phyloP scores from a whole-genome alignment of 2,888 invertebrate genomes.

The Scrobipalpa atriplicella region DNA sequence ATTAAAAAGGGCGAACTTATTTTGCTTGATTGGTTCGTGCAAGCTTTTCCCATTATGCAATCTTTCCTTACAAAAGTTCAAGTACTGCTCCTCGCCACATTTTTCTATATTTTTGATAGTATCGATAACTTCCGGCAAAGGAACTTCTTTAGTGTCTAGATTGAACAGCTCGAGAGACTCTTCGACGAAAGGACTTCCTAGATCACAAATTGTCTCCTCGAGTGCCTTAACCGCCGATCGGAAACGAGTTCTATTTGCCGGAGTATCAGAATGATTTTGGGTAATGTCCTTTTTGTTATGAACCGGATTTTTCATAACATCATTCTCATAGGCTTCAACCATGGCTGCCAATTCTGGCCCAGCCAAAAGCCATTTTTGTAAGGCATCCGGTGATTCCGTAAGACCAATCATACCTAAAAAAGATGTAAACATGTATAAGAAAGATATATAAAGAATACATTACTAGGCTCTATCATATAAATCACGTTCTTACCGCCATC shows the following conservation, averaged over 20 bases:
- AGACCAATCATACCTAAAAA: background rate
- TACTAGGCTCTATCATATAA: no score
- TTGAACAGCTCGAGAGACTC: background rate
- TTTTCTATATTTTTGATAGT: background rate
- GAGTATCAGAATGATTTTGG: background rate
- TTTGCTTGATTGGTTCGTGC: slow-evolving; percentile 1
- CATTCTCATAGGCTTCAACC: background rate
- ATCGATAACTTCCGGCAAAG: background rate
- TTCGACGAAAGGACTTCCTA: background rate
- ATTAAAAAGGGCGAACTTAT: background rate
- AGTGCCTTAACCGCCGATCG: background rate
- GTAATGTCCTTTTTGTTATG: background rate
- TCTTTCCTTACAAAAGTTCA: background rate
- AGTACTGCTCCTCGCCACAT: background rate
- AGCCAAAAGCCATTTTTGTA: background rate
- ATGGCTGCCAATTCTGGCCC: background rate
- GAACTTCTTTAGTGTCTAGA: background rate
- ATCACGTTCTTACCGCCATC: background rate
- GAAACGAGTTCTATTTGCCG: background rate
- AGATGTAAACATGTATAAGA: background rate
- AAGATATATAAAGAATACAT: no score
- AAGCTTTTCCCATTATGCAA: background rate
- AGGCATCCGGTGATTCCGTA: background rate
- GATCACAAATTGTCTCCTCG: background rate
- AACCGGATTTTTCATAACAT: background rate